Percentiles rank a stretch among this genome's conserved stretches.
These are phyloP conservation scores for Haliclona indistincta DNA, from an alignment of 37 sponge, comb jelly and placozoan genomes.

Conservation along the genomic window DNA sequence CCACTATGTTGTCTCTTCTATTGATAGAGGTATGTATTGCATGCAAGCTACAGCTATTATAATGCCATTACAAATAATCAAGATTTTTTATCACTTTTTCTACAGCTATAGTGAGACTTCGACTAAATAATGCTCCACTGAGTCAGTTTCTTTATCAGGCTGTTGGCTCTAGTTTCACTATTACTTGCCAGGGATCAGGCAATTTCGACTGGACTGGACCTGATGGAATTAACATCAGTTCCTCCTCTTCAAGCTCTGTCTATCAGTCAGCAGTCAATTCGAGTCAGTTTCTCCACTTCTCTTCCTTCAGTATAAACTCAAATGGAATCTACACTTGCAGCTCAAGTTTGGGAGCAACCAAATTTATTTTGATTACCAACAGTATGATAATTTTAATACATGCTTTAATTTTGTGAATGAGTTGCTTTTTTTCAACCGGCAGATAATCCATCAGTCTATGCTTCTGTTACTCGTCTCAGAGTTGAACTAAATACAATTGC, in stretches of 20 bases:
- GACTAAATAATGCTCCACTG: background rate
- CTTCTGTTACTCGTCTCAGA: background rate
- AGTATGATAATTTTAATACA: background rate
- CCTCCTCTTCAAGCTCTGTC: too few species aligned
- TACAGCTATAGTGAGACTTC: background rate
- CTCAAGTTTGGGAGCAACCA: background rate
- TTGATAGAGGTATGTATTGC: background rate
- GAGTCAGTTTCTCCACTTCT: too few species aligned
- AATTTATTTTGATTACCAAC: slow-evolving; percentile 7
- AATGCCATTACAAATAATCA: background rate
- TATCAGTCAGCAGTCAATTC: too few species aligned
- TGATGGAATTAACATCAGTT: background rate
- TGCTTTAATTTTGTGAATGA: too few species aligned
- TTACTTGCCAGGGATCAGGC: background rate
- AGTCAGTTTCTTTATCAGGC: background rate
- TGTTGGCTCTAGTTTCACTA: background rate
- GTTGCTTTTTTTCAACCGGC: slow-evolving; percentile 14
- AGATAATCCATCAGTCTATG: slow-evolving; percentile 13
- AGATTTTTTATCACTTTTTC: background rate
- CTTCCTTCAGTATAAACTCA: background rate
- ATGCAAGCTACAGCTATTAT: too few species aligned
- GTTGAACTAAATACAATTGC: background rate
- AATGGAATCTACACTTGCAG: background rate
- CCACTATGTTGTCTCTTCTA: background rate
- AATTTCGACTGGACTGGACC: background rate